Evolutionary conservation across 2,797 vertebrate genomes (phyloP), one percentile per base, ranked within the genome.

Genomic region (Todus mexicanus): DNA sequence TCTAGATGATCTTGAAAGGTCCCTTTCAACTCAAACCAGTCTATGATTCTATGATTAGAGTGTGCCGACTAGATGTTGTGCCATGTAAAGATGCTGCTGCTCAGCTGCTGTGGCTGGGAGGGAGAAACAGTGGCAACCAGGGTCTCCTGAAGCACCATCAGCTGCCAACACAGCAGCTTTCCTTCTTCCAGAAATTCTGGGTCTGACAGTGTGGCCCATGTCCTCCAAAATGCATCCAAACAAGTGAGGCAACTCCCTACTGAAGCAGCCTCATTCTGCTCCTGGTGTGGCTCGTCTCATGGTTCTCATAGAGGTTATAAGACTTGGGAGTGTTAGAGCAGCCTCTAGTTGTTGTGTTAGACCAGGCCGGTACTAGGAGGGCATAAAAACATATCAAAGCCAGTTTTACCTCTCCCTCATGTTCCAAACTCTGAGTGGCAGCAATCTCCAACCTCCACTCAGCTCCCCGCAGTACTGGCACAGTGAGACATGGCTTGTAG

Each of bases 281-380:
- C 12, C 23, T 61, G 53, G 4, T 0, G 0, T 38, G 22, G 31
- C 18, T 68, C 37, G 14, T 43, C 11, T 74, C 3, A 0, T 10
- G 45, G 20, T 27, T 51, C 13, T 3, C 4, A 23, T 51, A 71
- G 60, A 33, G 15, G 4, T 16, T 60, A 11, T 18, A 70, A 77
- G 79, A 38, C 4, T 14, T 47, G 43, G 15, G 35, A 14, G 23
- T 19, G 29, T 51, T 33, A 0, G 1, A 72, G 51, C 42, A 78
- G 27, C 38, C 65, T 65, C 84, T 83, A 64, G 26, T n/a, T 27
- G 29, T 37, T 50, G 20, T 31, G 15, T 37, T 60, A 31, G 29
- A 69, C 42, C 26, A 81, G 57, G 21, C 3, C 74, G 61, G 21
- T 71, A 20, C 68, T 23, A 56, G 8, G 7, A 84, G 10, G 25